Conservation (phyloP, 2,888 invertebrate species). For the Torymus auratus region DNA sequence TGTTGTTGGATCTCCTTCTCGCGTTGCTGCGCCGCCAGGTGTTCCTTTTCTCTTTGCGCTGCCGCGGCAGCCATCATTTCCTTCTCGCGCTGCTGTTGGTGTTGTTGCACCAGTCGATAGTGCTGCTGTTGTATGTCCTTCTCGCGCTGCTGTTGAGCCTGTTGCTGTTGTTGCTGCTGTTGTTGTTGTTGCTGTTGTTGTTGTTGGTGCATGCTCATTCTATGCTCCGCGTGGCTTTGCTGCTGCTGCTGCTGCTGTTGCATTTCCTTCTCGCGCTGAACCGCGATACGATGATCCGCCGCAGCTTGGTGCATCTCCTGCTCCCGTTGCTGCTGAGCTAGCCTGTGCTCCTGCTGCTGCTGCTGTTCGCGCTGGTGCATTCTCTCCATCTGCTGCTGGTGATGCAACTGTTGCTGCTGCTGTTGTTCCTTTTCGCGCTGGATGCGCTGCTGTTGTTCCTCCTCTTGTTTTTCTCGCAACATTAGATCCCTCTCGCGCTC, state of each 20-base stretch:
- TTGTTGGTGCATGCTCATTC: constrained; percentile 68
- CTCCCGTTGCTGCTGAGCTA: constrained; percentile 71
- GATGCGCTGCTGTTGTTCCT: constrained; percentile 67
- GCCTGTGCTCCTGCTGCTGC: constrained; percentile 70
- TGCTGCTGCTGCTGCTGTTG: constrained; percentile 72
- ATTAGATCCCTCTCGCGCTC: constrained; percentile 72
- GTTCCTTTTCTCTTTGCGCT: constrained; percentile 72
- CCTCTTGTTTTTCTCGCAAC: constrained; percentile 70
- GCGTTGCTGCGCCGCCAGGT: constrained; percentile 69
- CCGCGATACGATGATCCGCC: constrained; percentile 62
- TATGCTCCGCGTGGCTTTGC: constrained; percentile 68
- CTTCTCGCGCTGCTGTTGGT: constrained; percentile 70
- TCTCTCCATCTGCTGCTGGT: constrained; percentile 74
- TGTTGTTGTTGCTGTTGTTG: constrained; percentile 69
- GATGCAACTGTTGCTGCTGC: constrained; percentile 70
- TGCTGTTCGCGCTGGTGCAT: constrained; percentile 68
- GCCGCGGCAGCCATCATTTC: constrained; percentile 73
- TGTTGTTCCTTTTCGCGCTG: constrained; percentile 73
- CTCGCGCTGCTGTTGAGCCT: constrained; percentile 61
- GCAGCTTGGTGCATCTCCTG: constrained; percentile 71
- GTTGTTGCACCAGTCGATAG: constrained; percentile 62
- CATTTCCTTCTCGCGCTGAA: constrained; percentile 71
- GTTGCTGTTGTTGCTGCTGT: constrained; percentile 65
- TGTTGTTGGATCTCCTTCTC: constrained; percentile 72
- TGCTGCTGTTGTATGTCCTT: constrained; percentile 69